Conservation (phyloP, 2,888 invertebrate genomes). For the Amiota minor region DNA sequence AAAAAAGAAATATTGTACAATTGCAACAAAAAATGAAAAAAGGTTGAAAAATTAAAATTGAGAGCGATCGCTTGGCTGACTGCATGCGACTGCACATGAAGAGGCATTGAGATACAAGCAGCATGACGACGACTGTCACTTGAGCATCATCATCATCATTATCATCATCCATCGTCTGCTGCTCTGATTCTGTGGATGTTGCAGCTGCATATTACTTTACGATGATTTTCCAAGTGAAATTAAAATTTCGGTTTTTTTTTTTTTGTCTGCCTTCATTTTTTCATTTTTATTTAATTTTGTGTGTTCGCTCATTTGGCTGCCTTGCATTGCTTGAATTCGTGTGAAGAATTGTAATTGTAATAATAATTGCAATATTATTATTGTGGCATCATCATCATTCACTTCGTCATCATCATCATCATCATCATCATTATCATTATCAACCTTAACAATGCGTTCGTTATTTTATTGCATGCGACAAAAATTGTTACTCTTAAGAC, state of each 20-base stretch:
- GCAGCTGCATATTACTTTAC: neutral
- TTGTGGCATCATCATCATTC: neutral
- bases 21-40: neutral
- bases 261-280: neutral
- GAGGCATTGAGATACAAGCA: constrained; percentile 48
- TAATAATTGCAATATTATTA: constrained; percentile 51
- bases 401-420: constrained; percentile 6
- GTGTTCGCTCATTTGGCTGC: neutral
- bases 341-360: constrained; percentile 46
- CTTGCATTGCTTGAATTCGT: constrained; percentile 14
- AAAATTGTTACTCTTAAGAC: neutral
- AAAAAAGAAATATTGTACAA: neutral
- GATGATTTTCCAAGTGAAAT: constrained; percentile 44
- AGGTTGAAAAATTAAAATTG: constrained; percentile 14
- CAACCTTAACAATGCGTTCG: too few relatives aligned
- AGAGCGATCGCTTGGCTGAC: constrained; percentile 19
- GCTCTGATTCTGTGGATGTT: constrained; percentile 6
- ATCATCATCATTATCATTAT: neutral
- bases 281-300: constrained; percentile 1
- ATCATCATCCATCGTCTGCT: neutral
- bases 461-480: constrained; percentile 10
- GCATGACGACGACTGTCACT: constrained; percentile 27
- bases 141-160: constrained; percentile 6
- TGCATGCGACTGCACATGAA: constrained; percentile 46
- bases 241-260: constrained; percentile 54